Evolutionary conservation across 2,113 vertebrate species (phyloP), one percentile per base, ranked within the genome.

Genomic region (Myrmecophaga tridactyla): DNA sequence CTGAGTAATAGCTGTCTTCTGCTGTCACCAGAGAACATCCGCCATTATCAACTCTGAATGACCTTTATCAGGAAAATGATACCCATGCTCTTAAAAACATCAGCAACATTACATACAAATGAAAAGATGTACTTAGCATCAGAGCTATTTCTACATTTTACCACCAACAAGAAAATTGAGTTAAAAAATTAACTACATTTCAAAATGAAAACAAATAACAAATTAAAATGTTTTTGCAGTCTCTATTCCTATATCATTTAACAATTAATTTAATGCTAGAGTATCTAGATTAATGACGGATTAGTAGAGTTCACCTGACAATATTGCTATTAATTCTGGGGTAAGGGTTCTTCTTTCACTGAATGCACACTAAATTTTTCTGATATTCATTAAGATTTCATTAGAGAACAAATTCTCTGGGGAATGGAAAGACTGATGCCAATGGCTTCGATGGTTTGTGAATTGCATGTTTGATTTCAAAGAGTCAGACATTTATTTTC

Each of bases 401-500:
- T 39, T 41, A 82, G 18, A 53, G 39, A 89, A 56, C 7, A 69
- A 70, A 77, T 51, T 76, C 48, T 10, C 4, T 67, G 29, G 20
- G 65, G 92, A 90, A 7, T 72, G 8, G 29, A 63, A 69, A 91
- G 34, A 43, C 11, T 51, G 27, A 53, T 41, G 39, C 12, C 31
- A n/a, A 3, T 72, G 34, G 3, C 2, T 58, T 48, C 85, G 23
- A 18, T 91, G 15, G 25, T 25, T 72, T 91, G 31, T 41, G 25
- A 82, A 70, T 15, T 60, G 31, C 7, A 2, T 41, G 20, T 34
- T 6, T 63, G 36, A 73, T 73, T 13, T 75, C 31, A 86, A 86
- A 75, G 20, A 77, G 78, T 9, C 75, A 73, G 83, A 84, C 20
- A 78, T 70, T 62, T 78, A 65, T 89, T 82, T 78, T 63, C n/a